Evolutionary conservation across 1,140 invertebrate genomes (phyloP), one percentile per base, ranked within the genome.

Genomic region (Drosophila setifemur): DNA sequence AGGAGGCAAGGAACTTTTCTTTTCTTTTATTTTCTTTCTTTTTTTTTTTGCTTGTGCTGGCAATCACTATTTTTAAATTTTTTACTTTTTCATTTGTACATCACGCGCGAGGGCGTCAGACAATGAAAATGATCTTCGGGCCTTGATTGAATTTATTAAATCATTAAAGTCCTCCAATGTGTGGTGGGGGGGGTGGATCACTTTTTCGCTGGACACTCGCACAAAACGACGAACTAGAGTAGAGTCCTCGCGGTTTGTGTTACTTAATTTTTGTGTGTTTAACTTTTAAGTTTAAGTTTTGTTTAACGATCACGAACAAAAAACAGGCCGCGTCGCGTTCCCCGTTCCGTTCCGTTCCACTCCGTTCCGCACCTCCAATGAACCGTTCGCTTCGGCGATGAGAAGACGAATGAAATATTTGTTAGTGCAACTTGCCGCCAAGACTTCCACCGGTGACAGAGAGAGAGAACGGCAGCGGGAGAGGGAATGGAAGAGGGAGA

Each of bases 21-120:
- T 63, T 44, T 52, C 61, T 67, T 54, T 70, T 50, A 5, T 3
- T 23, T 47, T 55, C 19, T 33, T 67, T 66, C 61, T 47, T 21
- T 3, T 23, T 47, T 55, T 12, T 33, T 67, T 66, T 68, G 42
- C 26, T 79, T 66, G 33, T 64, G 60, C 58, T 26, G 52, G 19
- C 26, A 25, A 58, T 61, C 52, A 82, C 72, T 64, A 43, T 35
- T 60, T 45, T 40, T 26, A 18, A 45, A 44, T 37, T 25, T 63
- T 55, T 53, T 66, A 57, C 26, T 54, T 28, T 75, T 81, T 82
- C 77, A 81, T 61, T 39, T 81, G 77, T 81, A 26, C 71, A 75
- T 81, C 76, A 81, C 76, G 77, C 76, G 45, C 47, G 58, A n/a
- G n/a, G 25, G 76, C 76, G 71, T 81, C 67, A 81, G 76, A 81